A percentile compares a stretch with the other conserved stretches of the same genome.
phyloP scores from a whole-genome alignment of 1,140 invertebrate species.

The Brachionus paranguensis region DNA sequence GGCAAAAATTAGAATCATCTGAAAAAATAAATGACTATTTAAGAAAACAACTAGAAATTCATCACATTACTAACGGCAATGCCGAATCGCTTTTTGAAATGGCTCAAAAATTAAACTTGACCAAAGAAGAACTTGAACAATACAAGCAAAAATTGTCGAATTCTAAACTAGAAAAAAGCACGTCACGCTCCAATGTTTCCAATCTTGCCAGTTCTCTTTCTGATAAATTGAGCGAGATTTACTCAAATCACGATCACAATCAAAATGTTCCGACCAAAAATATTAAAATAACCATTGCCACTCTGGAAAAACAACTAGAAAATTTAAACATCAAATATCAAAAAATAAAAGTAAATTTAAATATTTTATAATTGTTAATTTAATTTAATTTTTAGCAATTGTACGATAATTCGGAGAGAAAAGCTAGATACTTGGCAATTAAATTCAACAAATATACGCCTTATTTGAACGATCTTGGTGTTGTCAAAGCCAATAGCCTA shows the following conservation, averaged over 20 bases:
- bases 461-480: background rate
- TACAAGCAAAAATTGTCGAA: background rate
- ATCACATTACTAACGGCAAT: background rate
- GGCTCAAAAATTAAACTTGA: constrained; percentile 26
- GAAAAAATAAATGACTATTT: constrained; percentile 6
- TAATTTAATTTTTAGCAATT: background rate
- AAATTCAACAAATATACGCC: background rate
- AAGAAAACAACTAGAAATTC: background rate
- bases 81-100: constrained; percentile 1
- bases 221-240: background rate
- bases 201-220: background rate
- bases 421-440: background rate
- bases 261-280: background rate
- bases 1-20: background rate
- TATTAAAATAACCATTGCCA: background rate
- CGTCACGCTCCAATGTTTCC: background rate
- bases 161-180: background rate
- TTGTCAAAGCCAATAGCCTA: background rate
- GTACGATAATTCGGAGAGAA: background rate
- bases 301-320: background rate
- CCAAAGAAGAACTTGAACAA: constrained; percentile 22
- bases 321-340: background rate
- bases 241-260: background rate
- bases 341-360: background rate
- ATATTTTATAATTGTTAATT: background rate